Evolutionary conservation across 2,888 invertebrate genomes (phyloP), one percentile per base, ranked within the genome.

Genomic region (Dasysyrphus albostriatus): DNA sequence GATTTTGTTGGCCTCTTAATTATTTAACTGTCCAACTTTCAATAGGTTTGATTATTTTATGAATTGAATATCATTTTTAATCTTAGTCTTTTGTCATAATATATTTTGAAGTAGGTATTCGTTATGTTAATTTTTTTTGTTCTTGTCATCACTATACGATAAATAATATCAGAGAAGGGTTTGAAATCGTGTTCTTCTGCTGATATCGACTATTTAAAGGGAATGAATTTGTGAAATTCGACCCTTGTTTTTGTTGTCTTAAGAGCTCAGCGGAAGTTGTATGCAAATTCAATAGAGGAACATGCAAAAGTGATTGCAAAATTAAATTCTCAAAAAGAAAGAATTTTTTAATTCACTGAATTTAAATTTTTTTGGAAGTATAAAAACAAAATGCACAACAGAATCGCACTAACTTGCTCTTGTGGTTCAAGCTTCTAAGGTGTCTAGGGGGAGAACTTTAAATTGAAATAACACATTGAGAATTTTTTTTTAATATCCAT

Each of bases 41-140:
- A 69, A 67, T 69, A 67, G 56, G 49, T 67, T 76, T 76, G 47
- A 76, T 65, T 67, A 76, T 67, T 19, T 67, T n/a, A 58, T 42
- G 58, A 67, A 39, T 29, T 59, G 16, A 24, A 56, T n/a, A 24
- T 59, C 37, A 34, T 42, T 39, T 69, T 9, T 29, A 54, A 5
- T 49, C n/a, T 47, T 12, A 54, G 29, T 54, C 61, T 16, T 42
- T 61, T 61, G 24, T 39, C 16, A 10, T 4, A 2, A 12, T 12
- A 39, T 39, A 12, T 51, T 24, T 29, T 29, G 19, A 70, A 32
- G 56, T 44, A 29, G 19, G 8, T 47, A 47, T 47, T 47, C 16
- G 16, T 16, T 16, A 16, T 44, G 47, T 16, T 47, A 0, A 4
- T 8, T 16, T 19, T 44, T 44, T 44, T 44, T n/a, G 16, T 16